Base-by-base conservation (phyloP, 2,113 vertebrate genomes). In the Nyctibius bracteatus region DNA sequence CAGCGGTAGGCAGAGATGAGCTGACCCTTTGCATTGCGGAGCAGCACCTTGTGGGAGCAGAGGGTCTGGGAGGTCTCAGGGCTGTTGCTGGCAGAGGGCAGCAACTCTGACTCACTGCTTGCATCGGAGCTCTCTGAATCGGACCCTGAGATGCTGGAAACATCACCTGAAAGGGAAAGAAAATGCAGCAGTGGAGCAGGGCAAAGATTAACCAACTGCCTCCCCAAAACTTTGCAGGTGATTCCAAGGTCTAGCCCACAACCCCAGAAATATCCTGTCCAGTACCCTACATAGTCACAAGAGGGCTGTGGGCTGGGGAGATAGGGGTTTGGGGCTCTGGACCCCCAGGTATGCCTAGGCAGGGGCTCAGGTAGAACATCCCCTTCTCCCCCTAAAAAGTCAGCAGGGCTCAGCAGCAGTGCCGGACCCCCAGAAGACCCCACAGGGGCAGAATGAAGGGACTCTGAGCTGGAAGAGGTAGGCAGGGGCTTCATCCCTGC, bases 91-190 rank as follows among this genome's bases (percentile, higher is more conserved):
- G 57, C 59, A 67, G 89, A 37, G 7, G 59, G 67, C 19, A 46
- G 23, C 7, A 19, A 5, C 39, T 97, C 96, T 0, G 90, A 96
- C 46, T 96, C 97, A 13, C 88, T 85, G 47, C 98, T 96, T 7
- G 83, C 96, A 19, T 98, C 96, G 3, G 97, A 98, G 33, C 98
- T 98, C 25, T 98, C 99, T 0, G 98, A 99, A 94, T 99, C 99
- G 0, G 99, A 99, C 25, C 99, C 99, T 0, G 99, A 99, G 96
- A 99, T 99, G 91, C 99, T 99, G 49, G 99, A 99, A 95, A 99
- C 83, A 55, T 99, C 99, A 63, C 99, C 99, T 99, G 95, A 49
- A 68, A 78, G 81, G 51, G 37, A 55, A 23, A 28, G 55, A 46
- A 88, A 37, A 74, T 11, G 12, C 14, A 41, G 44, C n/a, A 35